These are phyloP conservation scores for Albula glossodonta DNA, from an alignment of 2,113 vertebrate genomes.

Conservation along the genomic window DNA sequence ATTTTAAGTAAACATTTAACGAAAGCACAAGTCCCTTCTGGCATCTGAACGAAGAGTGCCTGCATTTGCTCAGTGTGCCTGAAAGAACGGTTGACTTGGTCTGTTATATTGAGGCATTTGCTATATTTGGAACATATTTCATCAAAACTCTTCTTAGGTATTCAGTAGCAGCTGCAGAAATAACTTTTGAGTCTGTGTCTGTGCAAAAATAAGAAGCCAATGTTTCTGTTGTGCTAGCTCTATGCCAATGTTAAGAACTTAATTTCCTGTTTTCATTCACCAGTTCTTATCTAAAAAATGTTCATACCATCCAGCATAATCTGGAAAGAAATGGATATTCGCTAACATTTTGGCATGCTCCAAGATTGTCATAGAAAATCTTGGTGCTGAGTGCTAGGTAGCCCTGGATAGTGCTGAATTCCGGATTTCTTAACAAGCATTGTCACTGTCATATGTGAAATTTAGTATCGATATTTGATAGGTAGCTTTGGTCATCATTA, in stretches of 20 bases:
- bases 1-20: not conserved
- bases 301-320: too few species aligned
- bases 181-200: not conserved
- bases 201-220: not conserved
- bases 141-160: not conserved
- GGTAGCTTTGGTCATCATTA: too few species aligned
- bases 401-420: not conserved
- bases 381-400: not conserved
- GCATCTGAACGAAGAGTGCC: not conserved
- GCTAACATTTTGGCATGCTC: not conserved
- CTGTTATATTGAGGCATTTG: not conserved
- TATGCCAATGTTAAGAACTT: not conserved
- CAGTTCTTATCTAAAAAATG: too few species aligned
- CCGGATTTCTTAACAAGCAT: not conserved
- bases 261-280: too few species aligned
- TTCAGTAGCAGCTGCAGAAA: not conserved
- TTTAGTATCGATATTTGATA: too few species aligned
- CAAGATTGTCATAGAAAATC: not conserved
- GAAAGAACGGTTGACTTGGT: not conserved
- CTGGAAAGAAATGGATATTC: too few species aligned
- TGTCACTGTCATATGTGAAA: too few species aligned
- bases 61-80: not conserved
- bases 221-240: not conserved
- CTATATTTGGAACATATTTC: constrained; percentile 2
- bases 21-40: not conserved